Conservation (phyloP, 1,140 invertebrate species). For the Megalonaias nervosa region DNA sequence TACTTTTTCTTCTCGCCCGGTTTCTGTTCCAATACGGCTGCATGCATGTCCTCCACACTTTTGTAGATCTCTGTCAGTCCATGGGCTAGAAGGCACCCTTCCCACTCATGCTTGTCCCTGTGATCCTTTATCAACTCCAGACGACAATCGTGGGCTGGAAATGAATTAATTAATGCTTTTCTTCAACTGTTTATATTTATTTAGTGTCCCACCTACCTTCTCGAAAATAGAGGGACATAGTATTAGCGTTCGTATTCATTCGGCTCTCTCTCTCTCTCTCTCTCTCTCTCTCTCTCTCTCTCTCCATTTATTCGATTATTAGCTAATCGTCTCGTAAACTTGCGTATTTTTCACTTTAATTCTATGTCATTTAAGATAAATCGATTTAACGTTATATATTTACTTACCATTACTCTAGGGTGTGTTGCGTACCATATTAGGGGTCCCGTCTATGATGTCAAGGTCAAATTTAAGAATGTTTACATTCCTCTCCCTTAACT, state of each 20-base stretch:
- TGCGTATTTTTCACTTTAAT: neutral
- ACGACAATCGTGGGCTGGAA: constrained; percentile 64
- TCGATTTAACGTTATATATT: too few relatives aligned
- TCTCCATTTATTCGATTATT: neutral
- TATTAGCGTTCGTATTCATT: neutral
- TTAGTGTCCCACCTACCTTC: neutral
- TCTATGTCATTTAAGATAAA: too few relatives aligned
- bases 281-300: neutral
- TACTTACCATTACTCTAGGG: too few relatives aligned
- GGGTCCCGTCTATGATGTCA: too few relatives aligned
- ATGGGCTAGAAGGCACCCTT: constrained; percentile 55
- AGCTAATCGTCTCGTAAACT: neutral
- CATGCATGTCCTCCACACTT: constrained; percentile 41
- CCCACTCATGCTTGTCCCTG: constrained; percentile 52
- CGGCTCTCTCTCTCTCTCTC: too few relatives aligned
- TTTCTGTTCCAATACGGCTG: constrained; percentile 30
- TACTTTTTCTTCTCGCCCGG: constrained; percentile 37
- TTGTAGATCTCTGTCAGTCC: constrained; percentile 54
- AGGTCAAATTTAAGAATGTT: too few relatives aligned
- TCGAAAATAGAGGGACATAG: neutral
- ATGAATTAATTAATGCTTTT: neutral
- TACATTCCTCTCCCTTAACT: too few relatives aligned
- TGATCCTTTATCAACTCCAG: constrained; percentile 52
- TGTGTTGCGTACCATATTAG: too few relatives aligned
- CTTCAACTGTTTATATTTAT: neutral